phyloP scores from a whole-genome alignment of 2,113 vertebrate species.

The Vidua macroura region DNA sequence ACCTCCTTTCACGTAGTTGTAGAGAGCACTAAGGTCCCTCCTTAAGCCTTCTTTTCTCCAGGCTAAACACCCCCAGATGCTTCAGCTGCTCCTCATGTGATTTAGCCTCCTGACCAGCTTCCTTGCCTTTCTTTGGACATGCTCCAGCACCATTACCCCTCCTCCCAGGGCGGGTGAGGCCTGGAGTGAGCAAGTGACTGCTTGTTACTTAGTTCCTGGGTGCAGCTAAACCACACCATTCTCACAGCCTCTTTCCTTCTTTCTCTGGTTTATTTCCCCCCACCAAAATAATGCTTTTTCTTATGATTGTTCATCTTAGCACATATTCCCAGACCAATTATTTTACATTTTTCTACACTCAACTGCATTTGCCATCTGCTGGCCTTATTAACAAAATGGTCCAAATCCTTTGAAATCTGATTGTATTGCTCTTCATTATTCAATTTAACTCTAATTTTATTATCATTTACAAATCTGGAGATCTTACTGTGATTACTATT shows the following conservation, averaged over 20 bases:
- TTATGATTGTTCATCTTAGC: not conserved
- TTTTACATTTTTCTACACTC: conserved; percentile 29
- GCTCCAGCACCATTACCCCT: not conserved
- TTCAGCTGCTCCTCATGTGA: not conserved
- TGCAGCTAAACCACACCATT: not conserved
- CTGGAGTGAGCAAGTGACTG: not conserved
- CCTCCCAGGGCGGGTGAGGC: rapidly evolving
- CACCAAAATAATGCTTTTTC: not conserved
- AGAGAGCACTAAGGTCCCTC: not conserved
- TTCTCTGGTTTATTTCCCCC: not conserved
- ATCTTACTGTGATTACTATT: not conserved
- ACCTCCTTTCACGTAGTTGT: not conserved
- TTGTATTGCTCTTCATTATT: conserved; percentile 52
- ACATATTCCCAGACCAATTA: not conserved
- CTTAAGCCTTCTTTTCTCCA: not conserved
- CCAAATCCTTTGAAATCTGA: conserved; percentile 46
- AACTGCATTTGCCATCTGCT: conserved; percentile 57
- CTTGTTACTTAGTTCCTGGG: not conserved
- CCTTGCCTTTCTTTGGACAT: not conserved
- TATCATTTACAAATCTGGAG: conserved; percentile 13
- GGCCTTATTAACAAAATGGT: conserved; percentile 57
- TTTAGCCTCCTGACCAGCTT: not conserved
- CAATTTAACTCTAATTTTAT: conserved; percentile 32
- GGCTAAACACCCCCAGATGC: not conserved
- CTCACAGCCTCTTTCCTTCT: not conserved